These are phyloP conservation scores for Moxostoma hubbsi DNA, from an alignment of 2,797 vertebrate genomes.

Conservation along the genomic window DNA sequence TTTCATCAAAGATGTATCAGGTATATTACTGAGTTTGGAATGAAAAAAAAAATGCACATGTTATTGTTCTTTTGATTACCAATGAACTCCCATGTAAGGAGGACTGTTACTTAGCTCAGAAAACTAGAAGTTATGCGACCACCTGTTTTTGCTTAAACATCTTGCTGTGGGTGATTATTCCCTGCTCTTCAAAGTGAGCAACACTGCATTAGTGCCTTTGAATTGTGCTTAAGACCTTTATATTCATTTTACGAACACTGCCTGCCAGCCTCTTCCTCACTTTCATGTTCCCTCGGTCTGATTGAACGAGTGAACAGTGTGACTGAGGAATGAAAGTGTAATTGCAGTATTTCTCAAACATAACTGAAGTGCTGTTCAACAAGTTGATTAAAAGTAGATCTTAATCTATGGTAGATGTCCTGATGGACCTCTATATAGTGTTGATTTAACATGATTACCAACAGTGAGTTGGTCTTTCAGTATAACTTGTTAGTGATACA, in stretches of 20 bases:
- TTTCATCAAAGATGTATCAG: conserved; percentile 6
- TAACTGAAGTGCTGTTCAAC: conserved; percentile 21
- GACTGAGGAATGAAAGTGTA: conserved; percentile 10
- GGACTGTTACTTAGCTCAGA: conserved; percentile 25
- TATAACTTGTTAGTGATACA: conserved; percentile 7
- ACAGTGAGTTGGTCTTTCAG: conserved; percentile 27
- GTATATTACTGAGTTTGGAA: not conserved
- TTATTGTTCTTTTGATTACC: not conserved
- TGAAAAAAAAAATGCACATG: not conserved
- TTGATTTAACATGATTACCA: conserved; percentile 42
- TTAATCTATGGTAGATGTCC: not conserved
- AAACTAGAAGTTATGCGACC: conserved; percentile 3
- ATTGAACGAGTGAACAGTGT: not conserved
- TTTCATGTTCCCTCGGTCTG: conserved; percentile 7
- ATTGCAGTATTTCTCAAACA: conserved; percentile 19
- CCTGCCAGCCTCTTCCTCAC: conserved; percentile 28
- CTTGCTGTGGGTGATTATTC: conserved; percentile 4
- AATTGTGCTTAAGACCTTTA: conserved; percentile 60
- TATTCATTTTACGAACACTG: conserved; percentile 35
- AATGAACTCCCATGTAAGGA: conserved; percentile 7
- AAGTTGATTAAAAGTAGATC: conserved; percentile 2
- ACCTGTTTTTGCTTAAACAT: not conserved
- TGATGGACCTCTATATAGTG: conserved; percentile 41
- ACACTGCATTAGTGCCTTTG: conserved; percentile 64
- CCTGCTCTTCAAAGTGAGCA: conserved; percentile 50